Evolutionary conservation across 2,888 invertebrate genomes (phyloP).

Genomic region (Drosophila planitibia): DNA sequence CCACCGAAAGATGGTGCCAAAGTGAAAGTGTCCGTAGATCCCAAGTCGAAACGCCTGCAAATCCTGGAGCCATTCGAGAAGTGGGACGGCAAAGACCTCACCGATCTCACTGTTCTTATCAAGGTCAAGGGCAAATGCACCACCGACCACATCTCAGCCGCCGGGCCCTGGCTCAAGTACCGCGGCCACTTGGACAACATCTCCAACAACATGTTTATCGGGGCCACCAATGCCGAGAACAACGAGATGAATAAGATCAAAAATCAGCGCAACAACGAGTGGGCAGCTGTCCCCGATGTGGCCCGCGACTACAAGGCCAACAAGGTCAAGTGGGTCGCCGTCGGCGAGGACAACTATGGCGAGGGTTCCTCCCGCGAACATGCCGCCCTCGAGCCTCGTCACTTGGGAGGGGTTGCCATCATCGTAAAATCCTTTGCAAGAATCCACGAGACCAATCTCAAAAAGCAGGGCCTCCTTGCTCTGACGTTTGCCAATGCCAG

Average conservation of each 20-base stretch:
- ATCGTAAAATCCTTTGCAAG: slow-evolving; percentile 99
- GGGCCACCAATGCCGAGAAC: slow-evolving; percentile 94
- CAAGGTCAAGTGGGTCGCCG: slow-evolving; percentile 93
- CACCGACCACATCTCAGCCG: slow-evolving; percentile 99
- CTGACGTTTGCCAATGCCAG: slow-evolving; percentile 96
- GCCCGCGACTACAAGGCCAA: slow-evolving; percentile 97
- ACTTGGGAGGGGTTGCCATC: slow-evolving; percentile 97
- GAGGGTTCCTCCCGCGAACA: slow-evolving; percentile 98
- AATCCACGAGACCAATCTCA: slow-evolving; percentile 99
- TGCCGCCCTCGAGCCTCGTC: slow-evolving; percentile 98
- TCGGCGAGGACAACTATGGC: slow-evolving; percentile 95
- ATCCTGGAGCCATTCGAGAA: slow-evolving; percentile 96
- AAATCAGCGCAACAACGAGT: slow-evolving; percentile 94
- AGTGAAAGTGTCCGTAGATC: slow-evolving; percentile 92
- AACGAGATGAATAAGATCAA: slow-evolving; percentile 96
- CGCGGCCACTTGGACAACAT: slow-evolving; percentile 99
- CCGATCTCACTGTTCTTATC: slow-evolving; percentile 95
- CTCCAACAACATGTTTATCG: slow-evolving; percentile 99
- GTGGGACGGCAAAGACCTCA: slow-evolving; percentile 98
- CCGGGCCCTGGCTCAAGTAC: slow-evolving; percentile 99
- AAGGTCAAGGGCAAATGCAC: slow-evolving; percentile 99
- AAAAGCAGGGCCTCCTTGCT: slow-evolving; percentile 99
- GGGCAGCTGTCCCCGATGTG: slow-evolving; percentile 96
- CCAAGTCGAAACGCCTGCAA: slow-evolving; percentile 96
- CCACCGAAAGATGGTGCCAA: slow-evolving; percentile 88